These are phyloP conservation scores for Colletes gigas DNA, from an alignment of 1,140 invertebrate genomes.

Conservation along the genomic window DNA sequence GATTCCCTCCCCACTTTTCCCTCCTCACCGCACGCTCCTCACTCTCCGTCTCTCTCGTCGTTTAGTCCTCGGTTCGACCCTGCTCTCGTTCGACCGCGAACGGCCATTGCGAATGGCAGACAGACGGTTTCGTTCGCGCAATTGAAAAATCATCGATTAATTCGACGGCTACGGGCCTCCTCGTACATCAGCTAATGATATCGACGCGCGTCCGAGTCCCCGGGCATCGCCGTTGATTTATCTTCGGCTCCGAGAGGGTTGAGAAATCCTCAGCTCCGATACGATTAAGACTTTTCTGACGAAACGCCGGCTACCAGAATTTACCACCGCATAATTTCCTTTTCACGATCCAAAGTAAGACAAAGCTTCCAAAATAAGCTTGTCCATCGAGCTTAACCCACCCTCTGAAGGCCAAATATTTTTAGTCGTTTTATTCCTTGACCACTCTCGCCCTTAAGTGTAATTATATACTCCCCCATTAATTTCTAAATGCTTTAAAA, in stretches of 20 bases:
- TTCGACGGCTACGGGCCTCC: background rate
- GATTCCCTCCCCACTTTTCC: conserved; percentile 6
- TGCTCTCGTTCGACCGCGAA: conserved; percentile 27
- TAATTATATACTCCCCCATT: no score
- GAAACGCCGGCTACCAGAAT: no score
- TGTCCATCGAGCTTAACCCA: no score
- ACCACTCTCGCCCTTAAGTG: no score
- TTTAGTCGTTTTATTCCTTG: no score
- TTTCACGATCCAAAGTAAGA: no score
- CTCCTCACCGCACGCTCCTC: conserved; percentile 3
- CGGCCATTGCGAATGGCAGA: conserved; percentile 41
- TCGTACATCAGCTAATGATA: conserved; percentile 8
- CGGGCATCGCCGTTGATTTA: background rate
- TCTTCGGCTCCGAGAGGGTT: background rate
- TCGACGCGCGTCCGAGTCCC: conserved; percentile 1
- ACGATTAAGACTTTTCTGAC: no score
- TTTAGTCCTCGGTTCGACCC: background rate
- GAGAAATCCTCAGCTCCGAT: background rate
- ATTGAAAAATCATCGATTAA: conserved; percentile 60
- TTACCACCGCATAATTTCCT: no score
- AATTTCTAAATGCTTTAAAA: no score
- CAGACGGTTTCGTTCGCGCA: conserved; percentile 28
- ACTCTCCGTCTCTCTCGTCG: conserved; percentile 17
- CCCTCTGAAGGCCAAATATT: no score
- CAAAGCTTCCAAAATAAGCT: no score